Evolutionary conservation across 2,797 vertebrate genomes (phyloP), one percentile per base, ranked within the genome.

Genomic region (Melanotaenia nigrans): DNA sequence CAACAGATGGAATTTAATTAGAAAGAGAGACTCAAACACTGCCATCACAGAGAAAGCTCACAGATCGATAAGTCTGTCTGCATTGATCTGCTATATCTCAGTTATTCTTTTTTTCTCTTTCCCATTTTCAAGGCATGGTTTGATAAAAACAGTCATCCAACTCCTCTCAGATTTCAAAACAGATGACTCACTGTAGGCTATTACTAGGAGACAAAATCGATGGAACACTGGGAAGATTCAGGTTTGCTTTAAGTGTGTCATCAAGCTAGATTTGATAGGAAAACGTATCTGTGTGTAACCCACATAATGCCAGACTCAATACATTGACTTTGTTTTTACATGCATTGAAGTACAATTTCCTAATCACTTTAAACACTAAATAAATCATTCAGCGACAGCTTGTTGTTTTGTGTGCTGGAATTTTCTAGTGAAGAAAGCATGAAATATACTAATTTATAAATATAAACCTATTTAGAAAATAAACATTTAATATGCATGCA

Each of bases 201-300:
- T 86, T 85, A 82, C 69, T 25, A 5, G 61, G 81, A 69, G 66
- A 70, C 82, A 75, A 79, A 92, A 90, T 90, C 88, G 84, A 90
- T 90, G 73, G 62, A 69, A 77, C 73, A 65, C 61, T 35, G 71
- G 65, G 74, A 58, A 68, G 76, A 82, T 62, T 77, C 76, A 63
- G 64, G 67, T 73, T 65, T 25, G 25, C 42, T 79, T 30, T 45
- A 49, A 82, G 73, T 80, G 69, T 62, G 65, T 80, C 67, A 84
- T 84, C 24, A 80, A 61, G 58, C 74, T 47, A 5, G 61, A 32
- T 75, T 68, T 69, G 58, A 60, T 25, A 42, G 38, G 40, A 24
- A 22, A 32, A 57, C 33, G 60, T 25, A 56, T 28, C 5, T 5
- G 30, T 57, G 24, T 33, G 53, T 6, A n/a, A 59, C 8, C 58